Base-by-base conservation (phyloP, 2,888 invertebrate genomes). In the Eilema depressum region DNA sequence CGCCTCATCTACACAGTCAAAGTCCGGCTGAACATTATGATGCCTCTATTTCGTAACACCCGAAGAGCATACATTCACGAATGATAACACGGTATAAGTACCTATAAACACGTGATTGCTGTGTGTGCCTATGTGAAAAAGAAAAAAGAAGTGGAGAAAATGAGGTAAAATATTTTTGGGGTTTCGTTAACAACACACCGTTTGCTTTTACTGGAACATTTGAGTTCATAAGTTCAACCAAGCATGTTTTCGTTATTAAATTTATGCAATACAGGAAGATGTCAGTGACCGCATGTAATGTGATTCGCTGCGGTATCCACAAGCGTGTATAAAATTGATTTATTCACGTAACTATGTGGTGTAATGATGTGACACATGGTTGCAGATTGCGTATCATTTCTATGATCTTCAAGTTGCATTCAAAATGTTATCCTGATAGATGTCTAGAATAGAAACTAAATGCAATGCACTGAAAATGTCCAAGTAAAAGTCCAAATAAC, bases 201-300 rank as follows among this genome's bases (percentile, higher is more conserved):
- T 79, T 82, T 81, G 68, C 30, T 63, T 72, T 68, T 69, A 64
- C 56, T 67, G 63, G 33, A 60, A 75, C 69, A 67, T 75, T 69
- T 74, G 78, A 75, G 68, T 69, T 66, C 62, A 64, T 63, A 66
- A 74, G 64, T 74, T 74, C 69, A 71, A 75, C 72, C 65, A 69
- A 74, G 69, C 74, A 71, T 74, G 75, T 75, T 74, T 84, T 81
- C 66, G 68, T 85, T 86, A 86, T 86, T 86, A 86, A 88, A 88
- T 89, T 85, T 86, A 89, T 88, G 90, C 89, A 91, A 91, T 85
- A 88, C 88, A 88, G 89, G 88, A 91, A 90, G 88, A 91, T 89
- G 93, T 90, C 92, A 92, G 89, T 92, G 92, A 92, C 93, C 92
- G 91, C 89, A 89, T 85, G 92, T 92, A 92, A 93, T 89, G 81